A percentile compares a stretch with the other conserved stretches of the same genome.
phyloP scores from a whole-genome alignment of 2,888 invertebrate genomes.

The Cryptocephalus moraei region DNA sequence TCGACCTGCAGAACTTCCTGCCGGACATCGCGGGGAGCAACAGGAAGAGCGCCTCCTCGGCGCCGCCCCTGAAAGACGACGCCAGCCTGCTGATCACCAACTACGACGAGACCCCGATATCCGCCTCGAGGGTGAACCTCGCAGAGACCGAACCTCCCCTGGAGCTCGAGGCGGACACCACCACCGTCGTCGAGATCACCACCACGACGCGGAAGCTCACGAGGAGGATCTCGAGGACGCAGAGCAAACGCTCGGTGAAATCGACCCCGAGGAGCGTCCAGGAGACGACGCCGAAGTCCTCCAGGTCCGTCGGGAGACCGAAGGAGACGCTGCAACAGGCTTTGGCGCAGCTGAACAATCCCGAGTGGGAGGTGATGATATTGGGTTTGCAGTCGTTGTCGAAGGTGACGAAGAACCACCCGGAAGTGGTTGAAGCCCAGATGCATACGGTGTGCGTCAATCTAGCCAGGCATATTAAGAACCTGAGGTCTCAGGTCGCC shows the following conservation, averaged over 20 bases:
- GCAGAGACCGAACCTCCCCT: conserved; percentile 2
- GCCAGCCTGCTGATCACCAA: neutral
- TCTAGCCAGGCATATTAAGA: conserved; percentile 70
- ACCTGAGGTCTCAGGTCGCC: conserved; percentile 87
- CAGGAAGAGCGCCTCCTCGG: conserved; percentile 30
- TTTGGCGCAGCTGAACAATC: conserved; percentile 54
- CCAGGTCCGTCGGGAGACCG: conserved; percentile 38
- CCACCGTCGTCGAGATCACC: conserved; percentile 7
- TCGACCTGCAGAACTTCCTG: conserved; percentile 25
- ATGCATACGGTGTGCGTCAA: conserved; percentile 62
- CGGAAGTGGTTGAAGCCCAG: conserved; percentile 51
- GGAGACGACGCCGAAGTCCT: conserved; percentile 11
- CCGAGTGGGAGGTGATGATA: conserved; percentile 73
- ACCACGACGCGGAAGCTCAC: conserved; percentile 16
- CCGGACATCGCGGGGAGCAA: conserved; percentile 24
- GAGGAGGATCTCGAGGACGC: conserved; percentile 18
- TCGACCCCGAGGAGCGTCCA: conserved; percentile 15
- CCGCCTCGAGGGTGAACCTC: neutral
- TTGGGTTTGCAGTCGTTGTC: conserved; percentile 57
- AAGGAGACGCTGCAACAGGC: conserved; percentile 54
- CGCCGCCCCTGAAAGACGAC: conserved; percentile 27
- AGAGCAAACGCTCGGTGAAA: conserved; percentile 15
- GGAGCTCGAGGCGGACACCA: conserved; percentile 2
- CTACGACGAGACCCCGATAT: neutral
- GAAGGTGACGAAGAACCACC: conserved; percentile 56